Evolutionary conservation across 2,888 invertebrate species (phyloP).

Genomic region (Buathra laborator): DNA sequence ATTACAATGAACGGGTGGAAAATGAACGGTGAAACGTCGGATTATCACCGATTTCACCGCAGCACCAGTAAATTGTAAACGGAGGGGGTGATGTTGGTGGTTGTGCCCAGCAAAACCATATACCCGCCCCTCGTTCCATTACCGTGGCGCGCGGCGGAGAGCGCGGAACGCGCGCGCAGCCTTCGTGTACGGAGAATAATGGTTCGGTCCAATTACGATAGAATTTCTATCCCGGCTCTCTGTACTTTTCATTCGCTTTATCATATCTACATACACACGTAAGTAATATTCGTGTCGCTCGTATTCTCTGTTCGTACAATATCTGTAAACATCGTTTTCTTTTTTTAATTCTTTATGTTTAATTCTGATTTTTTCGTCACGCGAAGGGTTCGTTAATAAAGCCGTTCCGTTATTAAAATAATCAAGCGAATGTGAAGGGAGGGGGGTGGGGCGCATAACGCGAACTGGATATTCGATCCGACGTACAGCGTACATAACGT

Average conservation of each 20-base stretch:
- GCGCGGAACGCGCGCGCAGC: neutral
- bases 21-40: constrained; percentile 64
- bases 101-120: constrained; percentile 12
- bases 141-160: constrained; percentile 12
- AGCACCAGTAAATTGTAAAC: constrained; percentile 54
- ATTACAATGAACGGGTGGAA: constrained; percentile 57
- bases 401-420: neutral
- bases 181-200: constrained; percentile 57
- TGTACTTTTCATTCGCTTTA: constrained; percentile 7
- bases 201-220: constrained; percentile 55
- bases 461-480: neutral
- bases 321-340: neutral
- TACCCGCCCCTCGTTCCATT: constrained; percentile 37
- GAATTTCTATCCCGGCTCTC: constrained; percentile 20
- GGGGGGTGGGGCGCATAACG: neutral
- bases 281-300: neutral
- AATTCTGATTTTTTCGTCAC: neutral
- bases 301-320: neutral
- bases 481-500: neutral
- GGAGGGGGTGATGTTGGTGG: constrained; percentile 16
- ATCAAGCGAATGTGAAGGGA: neutral
- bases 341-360: constrained; percentile 4
- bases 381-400: neutral
- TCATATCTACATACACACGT: neutral
- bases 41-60: constrained; percentile 64